Conservation (phyloP, 1,140 invertebrate genomes). For the Achroia grisella region DNA sequence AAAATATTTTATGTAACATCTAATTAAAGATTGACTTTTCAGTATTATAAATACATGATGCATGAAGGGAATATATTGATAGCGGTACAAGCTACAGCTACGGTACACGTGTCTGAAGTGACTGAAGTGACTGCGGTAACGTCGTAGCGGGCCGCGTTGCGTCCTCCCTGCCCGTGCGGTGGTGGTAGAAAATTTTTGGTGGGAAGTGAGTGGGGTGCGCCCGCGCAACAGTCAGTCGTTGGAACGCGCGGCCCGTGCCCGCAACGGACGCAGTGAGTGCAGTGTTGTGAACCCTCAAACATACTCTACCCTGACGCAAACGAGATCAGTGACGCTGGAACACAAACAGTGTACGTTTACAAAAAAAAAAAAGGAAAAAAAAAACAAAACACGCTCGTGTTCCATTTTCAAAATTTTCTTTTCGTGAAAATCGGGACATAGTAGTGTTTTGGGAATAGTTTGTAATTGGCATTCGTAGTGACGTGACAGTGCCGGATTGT, state of each 20-base stretch:
- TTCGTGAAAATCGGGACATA: constrained; percentile 9
- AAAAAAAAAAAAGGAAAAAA: constrained; percentile 26
- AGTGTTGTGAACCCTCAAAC: constrained; percentile 25
- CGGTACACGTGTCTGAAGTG: no score
- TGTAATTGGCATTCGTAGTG: constrained; percentile 70
- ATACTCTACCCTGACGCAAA: constrained; percentile 9
- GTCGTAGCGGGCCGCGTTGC: constrained; percentile 40
- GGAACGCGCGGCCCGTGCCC: constrained; percentile 51
- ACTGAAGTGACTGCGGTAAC: no score
- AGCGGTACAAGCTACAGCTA: no score
- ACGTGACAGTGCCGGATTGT: constrained; percentile 49
- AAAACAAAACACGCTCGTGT: constrained; percentile 17
- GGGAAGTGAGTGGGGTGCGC: constrained; percentile 68
- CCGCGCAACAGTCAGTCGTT: constrained; percentile 52
- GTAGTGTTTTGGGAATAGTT: constrained; percentile 42
- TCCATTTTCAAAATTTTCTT: constrained; percentile 21
- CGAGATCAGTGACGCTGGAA: constrained; percentile 29
- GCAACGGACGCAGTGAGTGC: constrained; percentile 32
- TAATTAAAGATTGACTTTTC: no score
- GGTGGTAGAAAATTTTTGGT: constrained; percentile 67
- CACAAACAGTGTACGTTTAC: constrained; percentile 51
- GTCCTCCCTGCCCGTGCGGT: constrained; percentile 28
- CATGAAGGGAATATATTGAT: no score
- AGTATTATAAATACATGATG: no score
- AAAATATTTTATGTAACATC: no score